Evolutionary conservation across 2,797 vertebrate species (phyloP).

Genomic region (Knipowitschia caucasica): DNA sequence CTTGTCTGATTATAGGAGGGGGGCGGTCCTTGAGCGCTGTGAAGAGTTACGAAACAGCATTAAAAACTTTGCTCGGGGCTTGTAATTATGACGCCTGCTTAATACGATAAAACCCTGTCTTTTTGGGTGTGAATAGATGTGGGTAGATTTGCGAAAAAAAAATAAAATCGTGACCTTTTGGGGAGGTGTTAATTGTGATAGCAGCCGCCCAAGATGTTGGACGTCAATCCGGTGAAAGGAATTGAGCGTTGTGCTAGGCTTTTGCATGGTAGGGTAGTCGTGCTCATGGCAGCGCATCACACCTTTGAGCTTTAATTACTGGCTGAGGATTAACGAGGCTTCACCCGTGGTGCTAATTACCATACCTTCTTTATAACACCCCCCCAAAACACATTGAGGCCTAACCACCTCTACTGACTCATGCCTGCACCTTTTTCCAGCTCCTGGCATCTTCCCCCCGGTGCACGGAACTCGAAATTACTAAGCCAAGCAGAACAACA

Average conservation of each 20-base stretch:
- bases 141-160: constrained; percentile 25
- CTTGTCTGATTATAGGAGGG: constrained; percentile 93
- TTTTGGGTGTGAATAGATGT: constrained; percentile 15
- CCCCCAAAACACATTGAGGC: constrained; percentile 65
- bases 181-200: constrained; percentile 58
- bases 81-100: constrained; percentile 31
- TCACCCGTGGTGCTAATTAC: constrained; percentile 75
- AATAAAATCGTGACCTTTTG: constrained; percentile 54
- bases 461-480: constrained; percentile 50
- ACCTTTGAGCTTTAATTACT: constrained; percentile 75
- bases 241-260: constrained; percentile 58
- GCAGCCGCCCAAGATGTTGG: constrained; percentile 36
- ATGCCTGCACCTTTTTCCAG: constrained; percentile 29
- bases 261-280: constrained; percentile 46
- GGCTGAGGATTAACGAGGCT: constrained; percentile 75
- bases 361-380: constrained; percentile 65
- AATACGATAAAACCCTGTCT: constrained; percentile 14
- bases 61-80: background rate
- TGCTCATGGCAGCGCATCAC: constrained; percentile 65
- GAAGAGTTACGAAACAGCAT: constrained; percentile 26
- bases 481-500: constrained; percentile 52
- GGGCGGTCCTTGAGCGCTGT: constrained; percentile 90
- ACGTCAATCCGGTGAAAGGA: constrained; percentile 52
- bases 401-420: constrained; percentile 53
- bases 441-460: constrained; percentile 15